Evolutionary conservation across 2,888 invertebrate genomes (phyloP).

Genomic region (Liodrosophila aerea): DNA sequence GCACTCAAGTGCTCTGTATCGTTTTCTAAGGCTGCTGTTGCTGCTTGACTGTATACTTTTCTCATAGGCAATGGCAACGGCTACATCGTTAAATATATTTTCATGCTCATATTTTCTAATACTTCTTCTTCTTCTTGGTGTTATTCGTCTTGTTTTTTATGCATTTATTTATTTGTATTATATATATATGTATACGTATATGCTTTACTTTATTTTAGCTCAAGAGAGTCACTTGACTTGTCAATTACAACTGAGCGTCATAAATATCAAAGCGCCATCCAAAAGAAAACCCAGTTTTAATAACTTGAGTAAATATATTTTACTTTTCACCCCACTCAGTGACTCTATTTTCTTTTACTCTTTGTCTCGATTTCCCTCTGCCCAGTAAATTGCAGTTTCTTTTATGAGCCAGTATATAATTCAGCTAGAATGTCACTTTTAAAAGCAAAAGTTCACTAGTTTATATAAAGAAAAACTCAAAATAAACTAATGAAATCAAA

Average conservation of each 20-base stretch:
- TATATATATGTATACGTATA: too few relatives aligned
- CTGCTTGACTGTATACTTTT: conserved; percentile 19
- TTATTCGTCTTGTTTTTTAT: background rate
- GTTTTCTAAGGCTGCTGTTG: conserved; percentile 32
- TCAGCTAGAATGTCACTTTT: background rate
- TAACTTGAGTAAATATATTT: conserved; percentile 3
- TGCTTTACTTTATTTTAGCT: background rate
- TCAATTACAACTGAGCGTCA: conserved; percentile 30
- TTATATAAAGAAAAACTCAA: too few relatives aligned
- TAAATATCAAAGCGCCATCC: conserved; percentile 13
- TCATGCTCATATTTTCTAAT: conserved; percentile 16
- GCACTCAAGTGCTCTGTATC: conserved; percentile 41
- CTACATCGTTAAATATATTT: conserved; percentile 47
- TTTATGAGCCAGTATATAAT: too few relatives aligned
- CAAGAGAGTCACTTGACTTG: conserved; percentile 28
- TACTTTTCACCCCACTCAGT: too few relatives aligned
- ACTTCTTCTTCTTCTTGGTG: background rate
- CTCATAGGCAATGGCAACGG: conserved; percentile 25
- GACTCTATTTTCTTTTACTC: too few relatives aligned
- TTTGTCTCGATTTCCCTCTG: too few relatives aligned
- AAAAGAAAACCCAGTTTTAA: background rate
- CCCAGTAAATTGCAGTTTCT: too few relatives aligned
- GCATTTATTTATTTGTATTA: background rate
- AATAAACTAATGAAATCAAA: too few relatives aligned
- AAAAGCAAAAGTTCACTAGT: conserved; percentile 2